phyloP scores from a whole-genome alignment of 2,888 invertebrate species.

The Philhelius pedissequus region DNA sequence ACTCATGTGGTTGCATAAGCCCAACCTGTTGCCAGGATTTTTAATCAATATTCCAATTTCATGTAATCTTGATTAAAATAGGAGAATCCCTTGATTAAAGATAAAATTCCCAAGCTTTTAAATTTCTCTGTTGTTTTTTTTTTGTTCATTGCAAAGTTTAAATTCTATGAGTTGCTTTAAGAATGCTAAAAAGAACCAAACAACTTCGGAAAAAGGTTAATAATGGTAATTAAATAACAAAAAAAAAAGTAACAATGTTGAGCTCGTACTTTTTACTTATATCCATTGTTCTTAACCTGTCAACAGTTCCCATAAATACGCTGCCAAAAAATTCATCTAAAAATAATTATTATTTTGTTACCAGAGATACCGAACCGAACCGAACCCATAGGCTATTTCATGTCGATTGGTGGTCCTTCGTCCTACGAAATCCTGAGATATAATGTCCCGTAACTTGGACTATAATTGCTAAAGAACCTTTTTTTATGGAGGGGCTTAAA shows the following conservation, averaged over 20 bases:
- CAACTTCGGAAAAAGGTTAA: not conserved
- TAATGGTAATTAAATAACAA: not conserved
- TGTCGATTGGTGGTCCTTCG: constrained; percentile 2
- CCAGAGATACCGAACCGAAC: constrained; percentile 11
- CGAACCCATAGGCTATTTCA: constrained; percentile 13
- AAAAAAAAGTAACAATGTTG: too few relatives aligned
- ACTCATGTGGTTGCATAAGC: constrained; percentile 16
- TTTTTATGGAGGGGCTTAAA: constrained; percentile 47
- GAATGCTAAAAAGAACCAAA: not conserved
- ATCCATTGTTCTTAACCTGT: constrained; percentile 9
- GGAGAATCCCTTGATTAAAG: not conserved
- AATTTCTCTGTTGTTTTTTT: not conserved
- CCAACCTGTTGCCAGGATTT: not conserved
- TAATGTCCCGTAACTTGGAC: constrained; percentile 47
- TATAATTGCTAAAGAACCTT: constrained; percentile 47
- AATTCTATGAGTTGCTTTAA: not conserved
- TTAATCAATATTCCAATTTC: constrained; percentile 29
- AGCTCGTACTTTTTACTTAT: not conserved
- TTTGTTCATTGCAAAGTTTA: not conserved
- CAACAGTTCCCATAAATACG: not conserved
- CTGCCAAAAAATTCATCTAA: not conserved
- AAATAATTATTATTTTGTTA: constrained; percentile 18
- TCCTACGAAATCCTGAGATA: constrained; percentile 9
- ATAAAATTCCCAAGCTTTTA: not conserved
- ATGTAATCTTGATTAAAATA: constrained; percentile 10